phyloP scores from a whole-genome alignment of 2,797 vertebrate genomes.

The Micropoecilia bifurca region DNA sequence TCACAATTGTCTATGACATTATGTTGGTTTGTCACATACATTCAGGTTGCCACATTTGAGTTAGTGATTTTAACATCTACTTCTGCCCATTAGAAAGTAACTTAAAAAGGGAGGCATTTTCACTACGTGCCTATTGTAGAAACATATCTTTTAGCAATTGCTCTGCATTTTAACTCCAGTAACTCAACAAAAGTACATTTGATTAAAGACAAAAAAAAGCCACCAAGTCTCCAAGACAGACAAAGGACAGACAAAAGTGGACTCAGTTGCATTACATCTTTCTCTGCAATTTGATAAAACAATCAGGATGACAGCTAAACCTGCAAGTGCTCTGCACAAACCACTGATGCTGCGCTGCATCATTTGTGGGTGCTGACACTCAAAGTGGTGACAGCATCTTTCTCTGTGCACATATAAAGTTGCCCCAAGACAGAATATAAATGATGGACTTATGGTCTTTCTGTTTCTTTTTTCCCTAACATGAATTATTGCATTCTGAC shows the following conservation, averaged over 20 bases:
- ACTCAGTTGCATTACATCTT: constrained; percentile 36
- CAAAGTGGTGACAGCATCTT: constrained; percentile 32
- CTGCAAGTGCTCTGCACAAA: constrained; percentile 22
- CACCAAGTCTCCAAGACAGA: background rate
- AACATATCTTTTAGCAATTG: background rate
- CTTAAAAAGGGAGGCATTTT: background rate
- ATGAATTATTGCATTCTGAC: constrained; percentile 17
- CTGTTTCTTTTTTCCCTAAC: background rate
- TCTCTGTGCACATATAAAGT: constrained; percentile 9
- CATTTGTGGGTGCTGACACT: constrained; percentile 32
- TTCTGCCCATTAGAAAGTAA: background rate
- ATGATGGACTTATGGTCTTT: constrained; percentile 10
- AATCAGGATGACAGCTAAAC: constrained; percentile 56
- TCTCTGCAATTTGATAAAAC: constrained; percentile 48
- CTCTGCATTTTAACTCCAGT: background rate
- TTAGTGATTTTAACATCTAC: background rate
- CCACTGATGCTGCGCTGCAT: constrained; percentile 52
- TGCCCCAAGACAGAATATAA: constrained; percentile 20
- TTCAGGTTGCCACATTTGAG: background rate
- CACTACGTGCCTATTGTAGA: background rate
- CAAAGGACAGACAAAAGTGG: constrained; percentile 20
- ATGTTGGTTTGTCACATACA: background rate
- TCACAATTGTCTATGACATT: background rate
- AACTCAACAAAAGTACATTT: background rate
- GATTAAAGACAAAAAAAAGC: background rate